These are phyloP conservation scores for Lordiphosa fenestrarum DNA, from an alignment of 2,888 invertebrate species.

Conservation along the genomic window DNA sequence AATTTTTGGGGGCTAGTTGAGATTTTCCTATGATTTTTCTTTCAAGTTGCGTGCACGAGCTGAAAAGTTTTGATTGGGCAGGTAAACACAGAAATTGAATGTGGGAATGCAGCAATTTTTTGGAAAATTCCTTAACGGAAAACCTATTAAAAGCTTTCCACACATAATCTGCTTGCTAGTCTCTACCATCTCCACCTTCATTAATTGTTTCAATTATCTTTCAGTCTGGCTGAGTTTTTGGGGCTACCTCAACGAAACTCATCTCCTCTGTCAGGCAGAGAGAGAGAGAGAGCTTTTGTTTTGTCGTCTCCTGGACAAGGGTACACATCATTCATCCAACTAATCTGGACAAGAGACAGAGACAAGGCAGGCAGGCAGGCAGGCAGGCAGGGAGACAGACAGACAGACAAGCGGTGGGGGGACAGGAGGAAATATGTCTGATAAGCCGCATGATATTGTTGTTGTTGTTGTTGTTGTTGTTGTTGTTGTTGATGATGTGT, in stretches of 20 bases:
- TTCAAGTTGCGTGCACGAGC: constrained; percentile 11
- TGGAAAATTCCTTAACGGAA: no score
- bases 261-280: constrained; percentile 5
- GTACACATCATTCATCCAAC: constrained; percentile 30
- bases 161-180: no score
- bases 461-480: neutral
- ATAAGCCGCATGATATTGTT: neutral
- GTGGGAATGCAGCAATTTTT: no score
- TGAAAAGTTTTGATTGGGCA: constrained; percentile 21
- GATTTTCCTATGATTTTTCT: constrained; percentile 11
- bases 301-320: constrained; percentile 8
- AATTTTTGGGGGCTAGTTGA: constrained; percentile 16
- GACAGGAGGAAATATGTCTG: neutral
- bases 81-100: no score
- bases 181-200: no score
- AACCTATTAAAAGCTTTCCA: no score
- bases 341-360: constrained; percentile 16
- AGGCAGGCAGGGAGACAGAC: neutral
- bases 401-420: neutral
- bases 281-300: constrained; percentile 10
- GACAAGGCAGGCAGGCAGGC: constrained; percentile 1
- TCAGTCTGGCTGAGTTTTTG: no score
- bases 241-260: constrained; percentile 3
- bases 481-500: neutral
- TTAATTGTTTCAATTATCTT: no score